Evolutionary conservation across 2,888 invertebrate genomes (phyloP).

Genomic region (Monochamus alternatus): DNA sequence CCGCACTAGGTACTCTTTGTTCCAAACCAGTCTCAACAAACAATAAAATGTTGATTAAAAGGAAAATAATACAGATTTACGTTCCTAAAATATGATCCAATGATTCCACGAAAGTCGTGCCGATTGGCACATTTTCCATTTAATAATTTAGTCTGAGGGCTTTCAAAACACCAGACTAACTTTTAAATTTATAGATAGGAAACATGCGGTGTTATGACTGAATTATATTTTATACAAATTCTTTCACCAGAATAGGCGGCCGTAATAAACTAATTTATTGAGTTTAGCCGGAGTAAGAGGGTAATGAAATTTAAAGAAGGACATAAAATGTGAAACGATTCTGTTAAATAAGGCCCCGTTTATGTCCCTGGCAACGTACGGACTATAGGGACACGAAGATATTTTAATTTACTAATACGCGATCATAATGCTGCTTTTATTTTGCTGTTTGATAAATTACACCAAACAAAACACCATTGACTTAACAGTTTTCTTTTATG

Average conservation of each 20-base stretch:
- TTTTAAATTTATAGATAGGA: slow-evolving; percentile 45
- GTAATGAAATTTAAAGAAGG: slow-evolving; percentile 23
- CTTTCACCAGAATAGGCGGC: slow-evolving; percentile 33
- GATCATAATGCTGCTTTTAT: too few species aligned
- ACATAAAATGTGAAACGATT: slow-evolving; percentile 29
- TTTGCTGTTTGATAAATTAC: too few species aligned
- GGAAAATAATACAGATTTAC: too few species aligned
- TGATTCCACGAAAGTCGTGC: slow-evolving; percentile 46
- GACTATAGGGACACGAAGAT: too few species aligned
- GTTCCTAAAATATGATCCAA: too few species aligned
- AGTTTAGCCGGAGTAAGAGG: slow-evolving; percentile 12
- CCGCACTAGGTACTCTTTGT: too few species aligned
- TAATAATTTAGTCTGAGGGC: slow-evolving; percentile 54
- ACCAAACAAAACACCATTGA: too few species aligned
- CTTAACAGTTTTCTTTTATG: too few species aligned
- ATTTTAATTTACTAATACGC: too few species aligned
- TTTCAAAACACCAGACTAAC: slow-evolving; percentile 57
- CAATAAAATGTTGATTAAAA: too few species aligned
- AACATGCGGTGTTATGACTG: slow-evolving; percentile 40
- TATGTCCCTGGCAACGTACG: slow-evolving; percentile 8
- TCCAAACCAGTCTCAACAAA: too few species aligned
- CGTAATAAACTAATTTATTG: slow-evolving; percentile 18
- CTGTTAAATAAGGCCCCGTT: slow-evolving; percentile 17
- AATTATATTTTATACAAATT: slow-evolving; percentile 39
- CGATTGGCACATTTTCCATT: slow-evolving; percentile 50